Evolutionary conservation across 2,113 vertebrate genomes (phyloP), one percentile per base, ranked within the genome.

Genomic region (Dinomys branickii): DNA sequence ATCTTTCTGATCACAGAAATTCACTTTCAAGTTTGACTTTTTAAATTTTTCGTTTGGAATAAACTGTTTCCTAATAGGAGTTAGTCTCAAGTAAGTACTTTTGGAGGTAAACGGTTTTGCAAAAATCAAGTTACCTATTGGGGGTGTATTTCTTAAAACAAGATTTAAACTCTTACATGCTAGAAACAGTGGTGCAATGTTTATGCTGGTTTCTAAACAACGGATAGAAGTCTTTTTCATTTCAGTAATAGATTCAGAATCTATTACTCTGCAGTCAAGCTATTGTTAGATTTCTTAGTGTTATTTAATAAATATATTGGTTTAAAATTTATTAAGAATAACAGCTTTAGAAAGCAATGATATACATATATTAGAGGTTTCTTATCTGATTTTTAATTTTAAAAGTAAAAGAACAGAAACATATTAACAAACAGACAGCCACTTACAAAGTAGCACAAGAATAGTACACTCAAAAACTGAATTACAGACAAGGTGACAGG

Each of bases 1-100:
- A 65, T 93, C 77, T 89, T 90, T 95, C 85, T 90, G 73, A 75
- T 47, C 78, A 91, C 83, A 91, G 91, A 95, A 97, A 97, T 85
- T 92, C 67, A 20, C 80, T 75, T 93, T 78, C 69, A 88, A 90
- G 87, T 82, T 17, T 65, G 56, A 61, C 30, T 83, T 65, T 41
- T 26, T 13, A 88, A 95, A 85, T 95, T 92, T 84, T 38, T 56
- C 10, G 0, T 84, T 88, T 38, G 93, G 33, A 94, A 82, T 41
- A 28, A 73, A 78, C 85, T 5, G 56, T 20, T 86, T 96, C 87
- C 47, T 33, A 77, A 86, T 28, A 59, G 33, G 20, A 87, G 20
- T 88, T 95, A 28, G 35, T 35, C 38, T 96, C 41, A 59, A 95
- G 84, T 67, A 93, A 88, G 0, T 52, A 71, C 30, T 20, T 50